Conservation (phyloP, 2,797 vertebrate species). For the Clarias platycephalus region DNA sequence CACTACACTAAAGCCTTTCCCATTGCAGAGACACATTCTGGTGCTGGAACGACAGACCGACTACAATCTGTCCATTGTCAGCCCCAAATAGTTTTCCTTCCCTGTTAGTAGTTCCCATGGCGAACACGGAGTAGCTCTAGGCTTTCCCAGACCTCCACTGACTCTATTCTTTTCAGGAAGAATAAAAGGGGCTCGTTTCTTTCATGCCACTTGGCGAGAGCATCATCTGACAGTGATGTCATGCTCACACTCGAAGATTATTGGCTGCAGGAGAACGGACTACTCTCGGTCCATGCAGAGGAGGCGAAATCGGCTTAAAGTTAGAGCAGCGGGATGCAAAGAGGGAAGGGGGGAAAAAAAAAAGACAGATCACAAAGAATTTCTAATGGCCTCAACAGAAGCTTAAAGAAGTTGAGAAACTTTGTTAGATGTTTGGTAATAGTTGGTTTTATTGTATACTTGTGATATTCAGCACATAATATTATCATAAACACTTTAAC, state of each 20-base stretch:
- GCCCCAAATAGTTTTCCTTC: constrained; percentile 49
- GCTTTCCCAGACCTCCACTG: constrained; percentile 69
- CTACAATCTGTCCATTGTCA: constrained; percentile 57
- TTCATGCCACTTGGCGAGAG: constrained; percentile 61
- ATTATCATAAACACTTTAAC: neutral
- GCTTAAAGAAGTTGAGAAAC: constrained; percentile 25
- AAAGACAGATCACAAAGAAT: constrained; percentile 53
- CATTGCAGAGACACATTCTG: constrained; percentile 27
- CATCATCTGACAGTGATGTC: constrained; percentile 76
- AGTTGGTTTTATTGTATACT: neutral
- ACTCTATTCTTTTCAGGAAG: constrained; percentile 66
- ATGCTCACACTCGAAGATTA: constrained; percentile 54
- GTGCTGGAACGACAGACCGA: constrained; percentile 44
- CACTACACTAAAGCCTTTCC: constrained; percentile 46
- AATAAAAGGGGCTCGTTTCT: constrained; percentile 68
- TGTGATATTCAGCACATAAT: neutral
- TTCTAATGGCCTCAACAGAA: constrained; percentile 61
- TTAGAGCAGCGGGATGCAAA: constrained; percentile 61
- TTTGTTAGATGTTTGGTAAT: neutral
- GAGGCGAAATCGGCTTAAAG: constrained; percentile 64
- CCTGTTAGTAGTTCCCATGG: constrained; percentile 66
- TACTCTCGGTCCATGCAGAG: constrained; percentile 70
- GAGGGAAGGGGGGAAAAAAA: constrained; percentile 53
- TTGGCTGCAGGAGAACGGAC: constrained; percentile 73
- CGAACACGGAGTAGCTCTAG: constrained; percentile 60